Evolutionary conservation across 2,888 invertebrate genomes (phyloP).

Genomic region (Mesorhabditis sp.): DNA sequence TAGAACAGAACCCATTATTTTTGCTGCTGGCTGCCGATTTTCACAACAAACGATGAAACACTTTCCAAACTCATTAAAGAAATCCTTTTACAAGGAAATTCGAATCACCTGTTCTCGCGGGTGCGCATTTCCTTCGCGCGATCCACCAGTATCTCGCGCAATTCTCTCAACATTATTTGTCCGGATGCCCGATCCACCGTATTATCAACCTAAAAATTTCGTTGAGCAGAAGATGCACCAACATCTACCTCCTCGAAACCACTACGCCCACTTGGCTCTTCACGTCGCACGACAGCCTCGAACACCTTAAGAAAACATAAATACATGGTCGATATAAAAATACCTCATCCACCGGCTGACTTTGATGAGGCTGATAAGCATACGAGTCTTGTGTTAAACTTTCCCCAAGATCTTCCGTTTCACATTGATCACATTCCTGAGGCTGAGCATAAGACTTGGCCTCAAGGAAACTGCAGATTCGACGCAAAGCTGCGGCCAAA

Average conservation of each 20-base stretch:
- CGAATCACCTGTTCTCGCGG: not conserved
- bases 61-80: too few relatives aligned
- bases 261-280: too few relatives aligned
- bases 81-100: too few relatives aligned
- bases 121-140: constrained; percentile 1
- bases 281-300: too few relatives aligned
- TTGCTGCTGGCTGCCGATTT: too few relatives aligned
- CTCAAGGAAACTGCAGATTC: not conserved
- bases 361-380: not conserved
- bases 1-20: too few relatives aligned
- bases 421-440: not conserved
- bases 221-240: too few relatives aligned
- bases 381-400: not conserved
- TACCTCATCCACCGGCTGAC: not conserved
- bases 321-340: not conserved
- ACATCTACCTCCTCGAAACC: too few relatives aligned
- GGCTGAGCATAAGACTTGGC: too few relatives aligned
- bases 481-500: not conserved
- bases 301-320: too few relatives aligned
- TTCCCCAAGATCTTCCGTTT: not conserved
- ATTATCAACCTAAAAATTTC: not conserved
- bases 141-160: not conserved
- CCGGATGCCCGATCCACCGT: not conserved
- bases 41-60: too few relatives aligned
- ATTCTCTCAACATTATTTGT: not conserved